These are phyloP conservation scores for Parauchenoglanis ngamensis DNA, from an alignment of 2,797 vertebrate genomes.

Conservation along the genomic window DNA sequence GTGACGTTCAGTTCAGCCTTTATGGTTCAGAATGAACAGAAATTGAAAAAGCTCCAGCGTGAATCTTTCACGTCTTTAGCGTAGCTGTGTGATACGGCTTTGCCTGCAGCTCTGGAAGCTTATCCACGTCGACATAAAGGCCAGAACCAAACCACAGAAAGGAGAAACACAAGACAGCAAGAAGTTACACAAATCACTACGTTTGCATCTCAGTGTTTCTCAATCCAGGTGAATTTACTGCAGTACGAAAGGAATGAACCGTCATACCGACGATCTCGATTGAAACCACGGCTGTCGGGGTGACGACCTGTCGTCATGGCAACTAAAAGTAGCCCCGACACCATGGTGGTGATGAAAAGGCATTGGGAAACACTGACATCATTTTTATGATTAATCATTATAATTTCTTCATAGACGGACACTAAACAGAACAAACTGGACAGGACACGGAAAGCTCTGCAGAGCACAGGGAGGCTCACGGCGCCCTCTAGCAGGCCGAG, in stretches of 20 bases:
- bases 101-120: background rate
- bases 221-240: background rate
- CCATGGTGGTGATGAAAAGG: background rate
- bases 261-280: background rate
- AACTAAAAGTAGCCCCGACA: background rate
- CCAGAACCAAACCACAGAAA: background rate
- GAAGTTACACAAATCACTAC: background rate
- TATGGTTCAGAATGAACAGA: background rate
- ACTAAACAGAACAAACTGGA: constrained; percentile 22
- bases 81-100: background rate
- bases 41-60: background rate
- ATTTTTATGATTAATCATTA: background rate
- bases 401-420: background rate
- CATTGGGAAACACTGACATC: background rate
- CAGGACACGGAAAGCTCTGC: constrained; percentile 61
- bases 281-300: background rate
- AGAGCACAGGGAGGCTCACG: constrained; percentile 60
- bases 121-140: background rate
- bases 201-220: background rate
- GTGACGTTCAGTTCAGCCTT: constrained; percentile 8
- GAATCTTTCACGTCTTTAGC: background rate
- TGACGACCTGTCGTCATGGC: background rate
- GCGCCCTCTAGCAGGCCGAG: constrained; percentile 57
- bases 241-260: no score
- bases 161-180: background rate